Conservation (phyloP, 2,113 vertebrate species). For the Addax nasomaculatus region DNA sequence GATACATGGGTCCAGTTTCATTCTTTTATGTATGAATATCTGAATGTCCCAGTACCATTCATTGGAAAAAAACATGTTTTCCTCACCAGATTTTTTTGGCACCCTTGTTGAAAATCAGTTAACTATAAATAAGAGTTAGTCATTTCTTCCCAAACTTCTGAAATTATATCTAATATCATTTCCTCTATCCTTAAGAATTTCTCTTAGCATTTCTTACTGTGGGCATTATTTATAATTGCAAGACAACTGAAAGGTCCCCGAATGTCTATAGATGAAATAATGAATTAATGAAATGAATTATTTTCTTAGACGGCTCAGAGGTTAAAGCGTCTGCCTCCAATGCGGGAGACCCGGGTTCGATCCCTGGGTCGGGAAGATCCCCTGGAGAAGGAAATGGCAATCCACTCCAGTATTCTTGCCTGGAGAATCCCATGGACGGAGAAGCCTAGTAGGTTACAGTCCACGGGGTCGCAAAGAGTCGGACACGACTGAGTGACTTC, state of each 20-base stretch:
- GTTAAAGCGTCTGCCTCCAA: too few species aligned
- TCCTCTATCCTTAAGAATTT: not conserved
- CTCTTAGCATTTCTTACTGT: not conserved
- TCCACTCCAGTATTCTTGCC: too few species aligned
- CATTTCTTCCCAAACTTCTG: not conserved
- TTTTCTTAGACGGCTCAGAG: not conserved
- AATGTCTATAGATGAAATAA: not conserved
- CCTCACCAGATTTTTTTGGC: not conserved
- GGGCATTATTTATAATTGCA: not conserved
- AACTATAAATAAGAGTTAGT: not conserved
- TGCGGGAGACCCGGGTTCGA: too few species aligned
- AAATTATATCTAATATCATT: not conserved
- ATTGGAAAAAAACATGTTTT: not conserved
- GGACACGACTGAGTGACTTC: too few species aligned
- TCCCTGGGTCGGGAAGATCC: too few species aligned
- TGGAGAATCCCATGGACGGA: too few species aligned
- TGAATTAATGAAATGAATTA: not conserved
- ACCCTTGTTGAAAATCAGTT: not conserved
- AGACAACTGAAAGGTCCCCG: not conserved
- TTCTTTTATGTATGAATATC: not conserved
- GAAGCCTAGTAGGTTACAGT: too few species aligned
- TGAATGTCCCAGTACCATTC: not conserved
- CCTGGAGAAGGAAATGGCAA: too few species aligned
- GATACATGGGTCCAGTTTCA: not conserved
- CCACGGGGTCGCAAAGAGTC: too few species aligned